Evolutionary conservation across 2,888 invertebrate genomes (phyloP), one percentile per base, ranked within the genome.

Genomic region (Muscina levida): DNA sequence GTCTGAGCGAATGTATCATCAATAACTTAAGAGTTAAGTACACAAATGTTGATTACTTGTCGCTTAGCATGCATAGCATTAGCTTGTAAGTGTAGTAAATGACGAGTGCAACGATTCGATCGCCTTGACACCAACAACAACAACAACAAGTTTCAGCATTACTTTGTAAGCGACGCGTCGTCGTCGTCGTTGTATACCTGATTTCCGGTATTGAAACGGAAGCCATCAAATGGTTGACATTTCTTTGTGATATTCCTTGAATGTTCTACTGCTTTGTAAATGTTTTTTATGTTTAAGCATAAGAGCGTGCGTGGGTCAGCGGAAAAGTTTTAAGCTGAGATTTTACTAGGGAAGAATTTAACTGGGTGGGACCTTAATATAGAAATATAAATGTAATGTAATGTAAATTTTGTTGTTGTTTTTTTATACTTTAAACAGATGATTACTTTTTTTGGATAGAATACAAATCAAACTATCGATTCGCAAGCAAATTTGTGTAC

Each of bases 121-220:
- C 11, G 53, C 53, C 13, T 53, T 53, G 48, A 48, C 3, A 24
- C 17, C 48, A 48, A 8, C 53, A 24, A 13, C 24, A 53, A 24
- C 17, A 2, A 6, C 6, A 19, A 1, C 15, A 15, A 17, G 48
- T 48, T 48, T 15, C 10, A 19, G 19, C 19, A 48, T 31, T 24
- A 22, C 53, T 13, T 53, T 8, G 39, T n/a, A n/a, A n/a, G 31
- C 37, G 48, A 6, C 48, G 37, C 10, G 5, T 17, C 31, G 1
- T 10, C 8, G 37, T 37, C 17, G 17, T 10, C 4, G 4, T 22
- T 31, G 15, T 24, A 48, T 57, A 81, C 74, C 73, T 81, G 77
- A 81, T 72, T 67, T 81, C 77, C 77, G 77, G 77, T 72, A 68
- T 72, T 70, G 51, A 72, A 42, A 68, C 81, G 74, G 77, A 81